Conservation (phyloP, 2,888 invertebrate species). For the Tenthredo livida region DNA sequence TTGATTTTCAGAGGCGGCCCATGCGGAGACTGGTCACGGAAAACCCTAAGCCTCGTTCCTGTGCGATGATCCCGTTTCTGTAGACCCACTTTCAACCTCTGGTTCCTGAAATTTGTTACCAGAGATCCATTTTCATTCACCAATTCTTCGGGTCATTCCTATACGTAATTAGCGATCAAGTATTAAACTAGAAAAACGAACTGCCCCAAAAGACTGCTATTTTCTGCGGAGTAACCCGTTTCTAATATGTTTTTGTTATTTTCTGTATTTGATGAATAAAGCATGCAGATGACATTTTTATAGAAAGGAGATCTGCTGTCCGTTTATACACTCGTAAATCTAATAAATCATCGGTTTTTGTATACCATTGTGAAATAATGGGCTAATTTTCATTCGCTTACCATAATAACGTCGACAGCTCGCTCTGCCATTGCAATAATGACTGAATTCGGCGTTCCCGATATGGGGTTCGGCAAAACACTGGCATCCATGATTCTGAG, state of each 20-base stretch:
- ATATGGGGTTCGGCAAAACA: slow-evolving; percentile 87
- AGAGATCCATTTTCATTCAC: not conserved
- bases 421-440: slow-evolving; percentile 84
- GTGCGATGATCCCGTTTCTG: not conserved
- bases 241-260: not conserved
- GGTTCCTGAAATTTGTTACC: not conserved
- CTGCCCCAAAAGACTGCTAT: not conserved
- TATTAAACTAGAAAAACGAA: not conserved
- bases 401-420: slow-evolving; percentile 82
- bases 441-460: slow-evolving; percentile 87
- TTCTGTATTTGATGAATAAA: not conserved
- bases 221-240: no score
- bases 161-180: not conserved
- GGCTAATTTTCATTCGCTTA: not conserved
- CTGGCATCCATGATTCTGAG: slow-evolving; percentile 90
- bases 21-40: not conserved
- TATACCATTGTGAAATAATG: not conserved
- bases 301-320: not conserved
- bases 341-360: not conserved
- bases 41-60: not conserved
- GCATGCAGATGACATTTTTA: not conserved
- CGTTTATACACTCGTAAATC: not conserved
- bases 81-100: not conserved
- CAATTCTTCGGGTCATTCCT: not conserved
- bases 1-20: not conserved